A percentile compares a stretch with the other conserved stretches of the same genome.
Evolutionary conservation across 2,113 vertebrate genomes (phyloP).

Genomic region (Tonatia bakeri): DNA sequence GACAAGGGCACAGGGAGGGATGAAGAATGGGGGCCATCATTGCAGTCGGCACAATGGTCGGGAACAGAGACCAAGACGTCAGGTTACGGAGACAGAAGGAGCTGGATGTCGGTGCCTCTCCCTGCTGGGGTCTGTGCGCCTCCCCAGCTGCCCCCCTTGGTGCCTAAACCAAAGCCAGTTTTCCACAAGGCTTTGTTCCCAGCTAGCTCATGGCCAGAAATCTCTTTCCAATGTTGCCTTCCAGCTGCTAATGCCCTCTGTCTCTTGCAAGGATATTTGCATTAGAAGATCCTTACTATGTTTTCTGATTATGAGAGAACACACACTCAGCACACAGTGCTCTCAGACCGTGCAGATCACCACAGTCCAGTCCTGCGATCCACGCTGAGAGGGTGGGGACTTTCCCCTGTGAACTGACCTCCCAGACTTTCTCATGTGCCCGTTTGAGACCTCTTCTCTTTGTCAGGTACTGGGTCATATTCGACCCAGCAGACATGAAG

Average conservation of each 20-base stretch:
- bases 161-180: neutral
- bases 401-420: rapidly evolving
- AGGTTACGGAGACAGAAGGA: neutral
- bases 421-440: neutral
- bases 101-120: neutral
- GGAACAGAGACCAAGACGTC: neutral
- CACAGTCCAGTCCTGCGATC: no score
- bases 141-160: rapidly evolving
- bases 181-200: neutral
- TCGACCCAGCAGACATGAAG: neutral
- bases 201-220: neutral
- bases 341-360: neutral
- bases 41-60: rapidly evolving
- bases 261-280: neutral
- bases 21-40: neutral
- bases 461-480: neutral
- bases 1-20: neutral
- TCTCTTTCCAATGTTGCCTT: neutral
- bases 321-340: no score
- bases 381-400: neutral
- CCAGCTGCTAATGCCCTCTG: neutral
- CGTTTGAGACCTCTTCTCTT: neutral
- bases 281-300: neutral
- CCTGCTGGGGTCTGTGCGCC: neutral
- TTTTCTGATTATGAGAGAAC: neutral